Conservation (phyloP, 2,888 invertebrate species). For the Mesochorus sp. region DNA sequence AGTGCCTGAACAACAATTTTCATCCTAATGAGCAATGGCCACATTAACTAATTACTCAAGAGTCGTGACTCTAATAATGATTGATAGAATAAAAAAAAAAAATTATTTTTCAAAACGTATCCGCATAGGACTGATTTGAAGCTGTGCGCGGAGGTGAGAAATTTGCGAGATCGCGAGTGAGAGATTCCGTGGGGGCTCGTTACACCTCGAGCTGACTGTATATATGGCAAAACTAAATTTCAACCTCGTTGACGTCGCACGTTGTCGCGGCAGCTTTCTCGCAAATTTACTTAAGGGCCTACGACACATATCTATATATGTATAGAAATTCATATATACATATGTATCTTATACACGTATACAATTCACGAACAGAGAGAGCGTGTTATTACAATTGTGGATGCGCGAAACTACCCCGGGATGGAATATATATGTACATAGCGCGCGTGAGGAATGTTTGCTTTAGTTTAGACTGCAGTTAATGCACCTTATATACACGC, state of each 20-base stretch:
- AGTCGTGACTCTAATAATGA: too few species aligned
- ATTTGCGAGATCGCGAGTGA: slow-evolving; percentile 13
- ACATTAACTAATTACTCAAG: too few species aligned
- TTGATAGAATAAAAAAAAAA: too few species aligned
- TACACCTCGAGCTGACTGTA: slow-evolving; percentile 57
- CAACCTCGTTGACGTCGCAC: slow-evolving; percentile 38
- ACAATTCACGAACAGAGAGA: slow-evolving; percentile 51
- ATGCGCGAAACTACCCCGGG: slow-evolving; percentile 53
- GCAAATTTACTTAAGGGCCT: slow-evolving; percentile 16
- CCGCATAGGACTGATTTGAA: background rate
- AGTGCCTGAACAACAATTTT: too few species aligned
- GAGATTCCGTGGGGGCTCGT: background rate
- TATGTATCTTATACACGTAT: background rate
- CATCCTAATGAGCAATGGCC: too few species aligned
- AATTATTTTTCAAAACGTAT: too few species aligned
- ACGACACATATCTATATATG: background rate
- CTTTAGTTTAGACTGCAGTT: slow-evolving; percentile 66
- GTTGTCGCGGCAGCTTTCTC: slow-evolving; percentile 18
- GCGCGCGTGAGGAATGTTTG: slow-evolving; percentile 67
- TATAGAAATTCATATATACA: background rate
- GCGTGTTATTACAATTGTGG: slow-evolving; percentile 68
- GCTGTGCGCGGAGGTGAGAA: background rate
- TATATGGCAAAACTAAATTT: slow-evolving; percentile 65
- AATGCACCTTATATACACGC: slow-evolving; percentile 20
- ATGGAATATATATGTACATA: slow-evolving; percentile 10